A percentile compares a stretch with the other conserved stretches of the same genome.
Conservation (phyloP, 1,140 invertebrate species). For the Stenopsyche tienmushanensis region DNA sequence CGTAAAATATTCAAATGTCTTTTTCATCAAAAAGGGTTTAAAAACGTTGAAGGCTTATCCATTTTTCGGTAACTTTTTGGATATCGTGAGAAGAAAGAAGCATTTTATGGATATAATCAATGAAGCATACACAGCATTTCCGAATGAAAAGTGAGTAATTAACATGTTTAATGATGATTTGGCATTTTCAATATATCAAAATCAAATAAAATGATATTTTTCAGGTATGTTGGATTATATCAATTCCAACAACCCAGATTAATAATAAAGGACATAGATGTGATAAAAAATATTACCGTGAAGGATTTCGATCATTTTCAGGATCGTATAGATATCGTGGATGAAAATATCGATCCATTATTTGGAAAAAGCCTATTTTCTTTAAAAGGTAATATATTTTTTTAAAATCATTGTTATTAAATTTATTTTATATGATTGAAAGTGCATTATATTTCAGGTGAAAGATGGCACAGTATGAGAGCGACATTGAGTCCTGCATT, state of each 20-base stretch:
- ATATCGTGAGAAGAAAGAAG: slow-evolving; percentile 1
- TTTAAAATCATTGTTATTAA: too few relatives aligned
- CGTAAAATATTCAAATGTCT: not conserved
- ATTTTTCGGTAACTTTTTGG: not conserved
- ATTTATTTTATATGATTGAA: too few relatives aligned
- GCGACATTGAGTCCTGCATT: slow-evolving; percentile 53
- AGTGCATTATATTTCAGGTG: slow-evolving; percentile 26
- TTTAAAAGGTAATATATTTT: slow-evolving; percentile 56
- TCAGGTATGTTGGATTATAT: slow-evolving; percentile 55
- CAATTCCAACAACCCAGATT: slow-evolving; percentile 56
- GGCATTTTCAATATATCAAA: too few relatives aligned
- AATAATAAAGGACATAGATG: slow-evolving; percentile 60
- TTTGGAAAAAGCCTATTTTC: slow-evolving; percentile 57
- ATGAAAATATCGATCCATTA: slow-evolving; percentile 54
- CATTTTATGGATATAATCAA: not conserved
- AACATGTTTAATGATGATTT: too few relatives aligned
- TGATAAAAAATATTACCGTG: slow-evolving; percentile 61
- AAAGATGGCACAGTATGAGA: slow-evolving; percentile 9
- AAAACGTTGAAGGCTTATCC: not conserved
- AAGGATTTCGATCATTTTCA: slow-evolving; percentile 68
- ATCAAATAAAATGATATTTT: too few relatives aligned
- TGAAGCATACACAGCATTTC: slow-evolving; percentile 8
- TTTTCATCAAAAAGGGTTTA: not conserved
- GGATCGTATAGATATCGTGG: slow-evolving; percentile 55
- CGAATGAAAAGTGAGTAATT: slow-evolving; percentile 2